Percentiles rank a stretch among this genome's conserved stretches.
Evolutionary conservation across 2,888 invertebrate species (phyloP).

Genomic region (Pyralis farinalis): DNA sequence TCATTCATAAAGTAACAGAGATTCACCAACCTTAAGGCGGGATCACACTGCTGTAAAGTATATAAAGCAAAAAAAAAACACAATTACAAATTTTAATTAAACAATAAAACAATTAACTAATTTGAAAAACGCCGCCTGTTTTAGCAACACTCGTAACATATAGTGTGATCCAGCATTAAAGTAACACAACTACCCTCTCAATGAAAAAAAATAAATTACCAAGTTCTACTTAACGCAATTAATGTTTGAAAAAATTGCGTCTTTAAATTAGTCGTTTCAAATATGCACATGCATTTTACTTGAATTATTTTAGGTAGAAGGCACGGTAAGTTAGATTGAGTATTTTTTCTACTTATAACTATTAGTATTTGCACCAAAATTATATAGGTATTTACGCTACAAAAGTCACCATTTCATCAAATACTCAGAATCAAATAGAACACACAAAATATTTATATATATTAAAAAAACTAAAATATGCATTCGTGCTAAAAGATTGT

Average conservation of each 20-base stretch:
- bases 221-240: slow-evolving; percentile 19
- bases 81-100: too few relatives aligned
- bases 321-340: slow-evolving; percentile 37
- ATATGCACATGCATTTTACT: slow-evolving; percentile 18
- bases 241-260: slow-evolving; percentile 16
- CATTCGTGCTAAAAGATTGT: slow-evolving; percentile 11
- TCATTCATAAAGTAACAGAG: slow-evolving; percentile 45
- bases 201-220: slow-evolving; percentile 17
- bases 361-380: slow-evolving; percentile 25
- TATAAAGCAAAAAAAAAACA: neutral
- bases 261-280: slow-evolving; percentile 13
- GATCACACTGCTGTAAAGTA: slow-evolving; percentile 3
- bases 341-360: slow-evolving; percentile 37
- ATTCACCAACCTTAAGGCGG: slow-evolving; percentile 34
- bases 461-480: slow-evolving; percentile 6
- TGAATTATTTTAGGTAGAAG: slow-evolving; percentile 38
- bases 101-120: too few relatives aligned
- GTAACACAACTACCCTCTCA: slow-evolving; percentile 22
- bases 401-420: slow-evolving; percentile 8
- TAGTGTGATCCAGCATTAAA: slow-evolving; percentile 8
- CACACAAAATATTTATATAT: slow-evolving; percentile 10
- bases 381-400: slow-evolving; percentile 6
- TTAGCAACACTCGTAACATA: neutral
- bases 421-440: slow-evolving; percentile 10
- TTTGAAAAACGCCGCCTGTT: too few relatives aligned